These are phyloP conservation scores for Dynastes maya DNA, from an alignment of 2,888 invertebrate species.

Conservation along the genomic window DNA sequence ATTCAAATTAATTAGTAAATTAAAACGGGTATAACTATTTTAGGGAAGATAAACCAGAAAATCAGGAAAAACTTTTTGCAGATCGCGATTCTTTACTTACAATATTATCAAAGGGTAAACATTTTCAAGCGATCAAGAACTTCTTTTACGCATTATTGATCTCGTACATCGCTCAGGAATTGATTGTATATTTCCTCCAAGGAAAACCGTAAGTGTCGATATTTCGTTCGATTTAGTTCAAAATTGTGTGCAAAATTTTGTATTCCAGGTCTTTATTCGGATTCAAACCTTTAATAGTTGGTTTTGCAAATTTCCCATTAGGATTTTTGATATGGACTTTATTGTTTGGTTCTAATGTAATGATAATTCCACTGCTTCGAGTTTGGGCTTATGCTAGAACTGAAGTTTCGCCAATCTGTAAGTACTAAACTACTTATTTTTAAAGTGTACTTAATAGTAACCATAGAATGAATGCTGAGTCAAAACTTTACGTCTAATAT, in stretches of 20 bases:
- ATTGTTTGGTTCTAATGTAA: background rate
- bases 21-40: background rate
- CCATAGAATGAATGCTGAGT: no score
- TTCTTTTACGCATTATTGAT: conserved; percentile 23
- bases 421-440: background rate
- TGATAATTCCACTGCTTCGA: background rate
- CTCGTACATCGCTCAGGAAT: background rate
- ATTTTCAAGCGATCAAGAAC: conserved; percentile 14
- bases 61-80: background rate
- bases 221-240: background rate
- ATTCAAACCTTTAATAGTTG: background rate
- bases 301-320: conserved; percentile 5
- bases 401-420: conserved; percentile 1
- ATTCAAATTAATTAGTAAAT: background rate
- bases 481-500: no score
- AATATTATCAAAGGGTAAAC: background rate
- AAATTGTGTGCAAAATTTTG: background rate
- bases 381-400: conserved; percentile 3
- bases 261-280: background rate
- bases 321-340: background rate
- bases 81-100: conserved; percentile 12
- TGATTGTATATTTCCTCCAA: background rate
- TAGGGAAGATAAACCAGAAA: background rate
- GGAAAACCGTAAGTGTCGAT: background rate
- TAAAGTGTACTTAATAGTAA: background rate